A percentile compares a stretch with the other conserved stretches of the same genome.
These are phyloP conservation scores for Chrysomallon squamiferum DNA, from an alignment of 1,140 invertebrate genomes.

Conservation along the genomic window DNA sequence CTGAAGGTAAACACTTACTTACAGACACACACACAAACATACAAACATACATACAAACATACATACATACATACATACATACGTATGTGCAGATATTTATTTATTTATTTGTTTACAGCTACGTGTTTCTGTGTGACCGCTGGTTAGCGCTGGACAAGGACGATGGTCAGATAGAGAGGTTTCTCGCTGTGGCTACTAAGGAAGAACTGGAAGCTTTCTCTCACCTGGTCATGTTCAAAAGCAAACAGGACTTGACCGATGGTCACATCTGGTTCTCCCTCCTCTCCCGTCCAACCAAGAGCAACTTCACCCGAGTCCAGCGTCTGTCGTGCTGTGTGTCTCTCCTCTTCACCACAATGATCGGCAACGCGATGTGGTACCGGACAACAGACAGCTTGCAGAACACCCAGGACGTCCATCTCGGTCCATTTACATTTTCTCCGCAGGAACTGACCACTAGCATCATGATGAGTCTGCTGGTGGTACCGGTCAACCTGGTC, in stretches of 20 bases:
- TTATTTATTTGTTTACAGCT: no score
- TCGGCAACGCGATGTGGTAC: slow-evolving; percentile 61
- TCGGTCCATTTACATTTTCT: slow-evolving; percentile 35
- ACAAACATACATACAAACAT: no score
- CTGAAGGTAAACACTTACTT: no score
- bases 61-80: no score
- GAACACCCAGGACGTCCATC: slow-evolving; percentile 16
- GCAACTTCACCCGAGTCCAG: slow-evolving; percentile 49
- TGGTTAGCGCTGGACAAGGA: slow-evolving; percentile 61
- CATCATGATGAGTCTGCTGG: slow-evolving; percentile 52
- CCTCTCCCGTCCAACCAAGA: slow-evolving; percentile 41
- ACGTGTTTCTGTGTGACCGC: slow-evolving; percentile 55
- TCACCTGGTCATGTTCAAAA: slow-evolving; percentile 43
- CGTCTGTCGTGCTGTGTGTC: slow-evolving; percentile 52
- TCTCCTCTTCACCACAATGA: slow-evolving; percentile 55
- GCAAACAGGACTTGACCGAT: slow-evolving; percentile 39
- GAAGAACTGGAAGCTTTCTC: slow-evolving; percentile 39
- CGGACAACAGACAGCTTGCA: slow-evolving; percentile 25
- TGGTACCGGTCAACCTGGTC: slow-evolving; percentile 66
- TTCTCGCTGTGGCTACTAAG: slow-evolving; percentile 36
- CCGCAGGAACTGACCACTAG: slow-evolving; percentile 42
- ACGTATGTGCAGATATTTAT: no score
- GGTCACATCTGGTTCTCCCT: slow-evolving; percentile 55
- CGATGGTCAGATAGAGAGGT: slow-evolving; percentile 47
- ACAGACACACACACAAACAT: no score